These are phyloP conservation scores for Botia almorhae DNA, from an alignment of 2,797 vertebrate species.

Conservation along the genomic window DNA sequence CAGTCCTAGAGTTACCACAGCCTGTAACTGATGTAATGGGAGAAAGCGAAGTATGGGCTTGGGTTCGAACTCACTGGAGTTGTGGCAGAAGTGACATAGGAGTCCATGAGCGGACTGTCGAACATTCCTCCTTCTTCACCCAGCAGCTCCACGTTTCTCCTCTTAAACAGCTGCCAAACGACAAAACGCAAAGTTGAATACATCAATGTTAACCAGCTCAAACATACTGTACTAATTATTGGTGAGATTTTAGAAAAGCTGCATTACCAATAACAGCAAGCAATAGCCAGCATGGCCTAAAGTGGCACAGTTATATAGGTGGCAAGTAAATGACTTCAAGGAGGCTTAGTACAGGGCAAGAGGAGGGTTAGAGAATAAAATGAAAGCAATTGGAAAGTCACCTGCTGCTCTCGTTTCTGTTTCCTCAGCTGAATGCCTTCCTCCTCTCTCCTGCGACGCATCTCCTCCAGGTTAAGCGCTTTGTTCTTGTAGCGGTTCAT, in stretches of 20 bases:
- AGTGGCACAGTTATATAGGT: no score
- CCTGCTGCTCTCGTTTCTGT: conserved; percentile 98
- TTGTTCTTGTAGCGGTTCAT: conserved; percentile 99
- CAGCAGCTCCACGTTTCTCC: conserved; percentile 94
- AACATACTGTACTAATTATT: no score
- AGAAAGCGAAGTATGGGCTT: neutral
- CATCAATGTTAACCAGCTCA: no score
- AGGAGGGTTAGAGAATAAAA: neutral
- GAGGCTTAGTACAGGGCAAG: neutral
- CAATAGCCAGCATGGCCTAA: no score
- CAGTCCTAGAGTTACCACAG: neutral
- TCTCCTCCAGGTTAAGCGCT: conserved; percentile 96
- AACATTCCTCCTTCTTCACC: conserved; percentile 92
- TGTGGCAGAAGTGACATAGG: conserved; percentile 84
- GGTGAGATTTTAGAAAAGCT: no score
- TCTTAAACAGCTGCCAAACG: conserved; percentile 89
- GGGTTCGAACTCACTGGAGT: conserved; percentile 79
- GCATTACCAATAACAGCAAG: no score
- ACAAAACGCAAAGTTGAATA: no score
- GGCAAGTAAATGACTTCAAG: no score
- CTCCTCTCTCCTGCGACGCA: conserved; percentile 95
- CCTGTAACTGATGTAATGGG: conserved; percentile 2
- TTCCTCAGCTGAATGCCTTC: conserved; percentile 97
- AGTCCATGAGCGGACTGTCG: conserved; percentile 90
- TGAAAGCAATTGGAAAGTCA: conserved; percentile 55